Conservation (phyloP, 2,113 vertebrate genomes). For the Chauna torquata region DNA sequence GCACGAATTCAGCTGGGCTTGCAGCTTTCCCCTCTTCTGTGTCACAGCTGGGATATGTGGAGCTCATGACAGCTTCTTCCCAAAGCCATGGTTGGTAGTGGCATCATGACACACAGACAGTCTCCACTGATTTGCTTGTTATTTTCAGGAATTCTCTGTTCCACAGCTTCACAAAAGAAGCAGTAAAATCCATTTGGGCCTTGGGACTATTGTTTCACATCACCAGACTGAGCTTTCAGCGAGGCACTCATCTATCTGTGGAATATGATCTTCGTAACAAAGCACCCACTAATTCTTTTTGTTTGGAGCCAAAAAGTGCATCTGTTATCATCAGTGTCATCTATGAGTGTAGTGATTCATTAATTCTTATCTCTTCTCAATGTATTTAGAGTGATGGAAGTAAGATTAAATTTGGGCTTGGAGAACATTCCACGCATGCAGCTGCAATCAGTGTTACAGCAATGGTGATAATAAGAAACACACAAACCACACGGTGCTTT, state of each 20-base stretch:
- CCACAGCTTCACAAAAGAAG: not conserved
- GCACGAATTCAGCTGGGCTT: not conserved
- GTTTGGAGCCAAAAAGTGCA: not conserved
- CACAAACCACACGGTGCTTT: rapidly evolving
- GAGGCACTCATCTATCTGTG: not conserved
- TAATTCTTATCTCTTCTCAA: not conserved
- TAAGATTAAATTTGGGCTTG: not conserved
- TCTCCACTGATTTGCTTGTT: not conserved
- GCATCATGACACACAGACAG: rapidly evolving
- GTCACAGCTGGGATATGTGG: not conserved
- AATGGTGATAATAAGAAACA: not conserved
- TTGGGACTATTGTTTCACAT: not conserved
- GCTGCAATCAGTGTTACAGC: not conserved
- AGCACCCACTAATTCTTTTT: slow-evolving; percentile 6
- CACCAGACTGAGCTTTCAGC: not conserved
- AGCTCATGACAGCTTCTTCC: not conserved
- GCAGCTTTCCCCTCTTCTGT: not conserved
- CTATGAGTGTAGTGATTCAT: not conserved
- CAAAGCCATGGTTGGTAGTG: not conserved
- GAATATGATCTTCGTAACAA: not conserved
- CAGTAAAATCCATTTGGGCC: not conserved
- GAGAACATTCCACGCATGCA: not conserved
- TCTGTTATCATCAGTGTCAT: not conserved
- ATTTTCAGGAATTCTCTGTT: not conserved
- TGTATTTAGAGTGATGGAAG: not conserved